Evolutionary conservation across 2,113 vertebrate genomes (phyloP), one percentile per base, ranked within the genome.

Genomic region (Hemibagrus wyckioides): DNA sequence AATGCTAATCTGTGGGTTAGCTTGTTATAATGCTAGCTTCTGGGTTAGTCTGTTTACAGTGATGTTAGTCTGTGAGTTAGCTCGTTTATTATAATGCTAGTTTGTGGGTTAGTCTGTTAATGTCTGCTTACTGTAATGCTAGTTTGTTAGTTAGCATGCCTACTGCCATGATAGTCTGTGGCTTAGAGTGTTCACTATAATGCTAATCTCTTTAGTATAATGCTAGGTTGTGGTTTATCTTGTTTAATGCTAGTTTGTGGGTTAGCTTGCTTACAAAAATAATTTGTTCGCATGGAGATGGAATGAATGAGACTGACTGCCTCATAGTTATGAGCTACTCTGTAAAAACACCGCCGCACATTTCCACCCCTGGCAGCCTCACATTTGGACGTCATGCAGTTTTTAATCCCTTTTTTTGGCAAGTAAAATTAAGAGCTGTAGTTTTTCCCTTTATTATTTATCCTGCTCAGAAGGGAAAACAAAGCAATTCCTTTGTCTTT

Each of bases 361-460:
- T 2, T 50, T 76, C 44, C 25, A 50, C 6, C 73, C 3, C 44
- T 48, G 73, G 25, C 23, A 76, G 39, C 23, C 41, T 28, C 10
- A 28, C 39, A 48, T 76, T 28, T 76, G 28, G 73, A 76, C 14
- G n/a, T n/a, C 73, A 21, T 75, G 71, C 71, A 25, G 39, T n/a
- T 76, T 76, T 76, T 76, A 50, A 76, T 75, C 69, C 25, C 69
- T 28, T 50, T 48, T 76, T 48, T 76, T 76, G 41, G 41, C 73
- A 48, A 76, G 41, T 11, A 48, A 76, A 76, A 76, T 28, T 25
- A 76, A 39, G 44, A n/a, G 41, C n/a, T n/a, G 23, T 44, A 28
- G 41, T 13, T 28, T 28, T 5, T 21, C 10, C n/a, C 17, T 30
- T 13, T 14, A 2, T 11, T 21, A 7, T 41, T 73, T 21, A 41